Base-by-base conservation (phyloP, 2,113 vertebrate genomes). In the Microtus richardsoni region DNA sequence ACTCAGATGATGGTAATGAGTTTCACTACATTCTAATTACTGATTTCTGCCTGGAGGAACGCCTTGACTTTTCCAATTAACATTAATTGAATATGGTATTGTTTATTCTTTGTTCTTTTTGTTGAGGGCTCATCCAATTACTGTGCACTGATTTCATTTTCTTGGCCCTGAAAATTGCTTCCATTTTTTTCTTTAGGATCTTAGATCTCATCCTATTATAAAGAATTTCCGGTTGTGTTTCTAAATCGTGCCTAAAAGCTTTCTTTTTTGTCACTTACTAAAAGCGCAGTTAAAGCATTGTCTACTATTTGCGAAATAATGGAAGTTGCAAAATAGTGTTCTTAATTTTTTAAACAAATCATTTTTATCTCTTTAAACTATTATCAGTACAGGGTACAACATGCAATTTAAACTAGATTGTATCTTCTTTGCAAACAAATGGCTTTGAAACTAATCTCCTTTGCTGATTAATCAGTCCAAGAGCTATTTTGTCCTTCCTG, bases 161-260 rank as follows among this genome's bases (percentile, higher is more conserved):
- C 87, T 54, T 52, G 75, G 82, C 52, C 68, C 62, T 89, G 93
- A 92, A 95, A 83, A 87, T 91, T 88, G 83, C 64, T 83, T 97
- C 86, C 93, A 93, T 86, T 95, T 93, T 94, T 95, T 97, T 89
- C 93, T 84, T 17, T 64, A 12, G 11, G 41, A 95, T 95, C 87
- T 77, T 85, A 98, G 93, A 92, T 97, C 92, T 94, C 89, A 85
- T 95, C 96, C 96, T 98, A 97, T 98, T 98, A 91, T 2, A 4
- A 98, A 89, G 68, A 28, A 91, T 94, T 96, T 96, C 93, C 74
- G 70, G 77, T 62, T 96, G 89, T 97, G 93, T 93, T 97, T 95
- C 97, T 98, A 60, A 98, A 98, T 98, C 88, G 94, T 93, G 89
- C 89, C 96, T 98, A 97, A 97, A 96, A 91, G 33, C 66, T 97